These are phyloP conservation scores for Zaprionus inermis DNA, from an alignment of 1,140 invertebrate genomes.

Conservation along the genomic window DNA sequence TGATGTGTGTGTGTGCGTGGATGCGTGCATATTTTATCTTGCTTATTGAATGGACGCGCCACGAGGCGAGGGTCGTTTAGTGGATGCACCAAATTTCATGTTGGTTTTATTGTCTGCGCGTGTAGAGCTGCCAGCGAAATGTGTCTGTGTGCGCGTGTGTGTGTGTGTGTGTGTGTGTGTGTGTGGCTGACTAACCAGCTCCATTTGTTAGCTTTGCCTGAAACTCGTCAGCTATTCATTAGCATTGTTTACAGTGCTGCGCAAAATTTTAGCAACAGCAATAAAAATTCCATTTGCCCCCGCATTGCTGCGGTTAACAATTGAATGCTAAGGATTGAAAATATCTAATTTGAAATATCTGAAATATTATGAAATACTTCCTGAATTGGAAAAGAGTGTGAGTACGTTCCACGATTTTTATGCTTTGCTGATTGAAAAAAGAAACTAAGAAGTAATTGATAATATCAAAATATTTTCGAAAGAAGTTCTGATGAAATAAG, in stretches of 20 bases:
- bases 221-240: slow-evolving; percentile 59
- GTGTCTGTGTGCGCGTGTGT: slow-evolving; percentile 31
- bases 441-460: no score
- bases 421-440: no score
- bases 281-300: neutral
- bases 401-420: no score
- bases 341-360: no score
- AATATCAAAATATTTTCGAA: no score
- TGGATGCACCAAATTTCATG: slow-evolving; percentile 49
- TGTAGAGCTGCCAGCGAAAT: slow-evolving; percentile 12
- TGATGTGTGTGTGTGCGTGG: slow-evolving; percentile 9
- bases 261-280: slow-evolving; percentile 29
- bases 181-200: slow-evolving; percentile 43
- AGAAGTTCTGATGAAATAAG: no score
- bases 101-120: slow-evolving; percentile 46
- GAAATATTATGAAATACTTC: neutral
- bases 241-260: slow-evolving; percentile 39
- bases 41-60: slow-evolving; percentile 63
- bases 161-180: slow-evolving; percentile 30
- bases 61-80: slow-evolving; percentile 44
- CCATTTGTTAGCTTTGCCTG: slow-evolving; percentile 61
- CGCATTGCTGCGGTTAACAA: neutral
- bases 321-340: neutral
- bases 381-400: neutral
- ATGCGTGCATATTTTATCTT: slow-evolving; percentile 63